A percentile compares a stretch with the other conserved stretches of the same genome.
phyloP scores from a whole-genome alignment of 2,797 vertebrate genomes.

The Etheostoma perlongum region DNA sequence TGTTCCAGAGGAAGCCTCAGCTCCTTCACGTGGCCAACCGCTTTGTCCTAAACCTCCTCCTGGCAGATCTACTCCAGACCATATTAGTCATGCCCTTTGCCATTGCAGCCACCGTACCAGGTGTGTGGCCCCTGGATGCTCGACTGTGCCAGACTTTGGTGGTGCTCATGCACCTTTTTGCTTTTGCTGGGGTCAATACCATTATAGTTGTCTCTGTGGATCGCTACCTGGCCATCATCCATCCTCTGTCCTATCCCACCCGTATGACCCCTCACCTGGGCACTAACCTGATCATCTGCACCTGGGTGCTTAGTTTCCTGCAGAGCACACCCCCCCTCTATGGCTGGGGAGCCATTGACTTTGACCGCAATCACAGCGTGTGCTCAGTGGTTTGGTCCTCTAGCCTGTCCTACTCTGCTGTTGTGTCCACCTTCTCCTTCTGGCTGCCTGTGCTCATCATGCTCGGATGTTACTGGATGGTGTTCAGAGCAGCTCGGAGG shows the following conservation, averaged over 20 bases:
- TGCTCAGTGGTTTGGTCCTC: slow-evolving; percentile 91
- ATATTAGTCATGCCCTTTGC: slow-evolving; percentile 91
- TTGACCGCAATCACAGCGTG: slow-evolving; percentile 86
- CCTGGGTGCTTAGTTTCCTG: slow-evolving; percentile 89
- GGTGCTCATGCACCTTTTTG: slow-evolving; percentile 93
- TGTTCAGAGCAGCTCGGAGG: slow-evolving; percentile 89
- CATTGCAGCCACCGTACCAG: slow-evolving; percentile 86
- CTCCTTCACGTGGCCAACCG: slow-evolving; percentile 92
- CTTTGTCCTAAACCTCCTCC: slow-evolving; percentile 91
- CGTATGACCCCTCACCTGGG: slow-evolving; percentile 90
- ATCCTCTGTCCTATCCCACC: slow-evolving; percentile 91
- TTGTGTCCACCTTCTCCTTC: slow-evolving; percentile 88
- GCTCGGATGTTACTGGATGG: slow-evolving; percentile 92
- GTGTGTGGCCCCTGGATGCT: slow-evolving; percentile 89
- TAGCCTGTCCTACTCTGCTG: slow-evolving; percentile 87
- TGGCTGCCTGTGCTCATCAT: slow-evolving; percentile 89
- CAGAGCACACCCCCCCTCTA: slow-evolving; percentile 92
- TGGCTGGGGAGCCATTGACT: slow-evolving; percentile 90
- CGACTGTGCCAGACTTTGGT: slow-evolving; percentile 90
- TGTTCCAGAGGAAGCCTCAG: slow-evolving; percentile 91
- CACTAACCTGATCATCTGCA: slow-evolving; percentile 88
- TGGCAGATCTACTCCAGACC: slow-evolving; percentile 91
- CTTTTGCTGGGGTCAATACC: slow-evolving; percentile 91
- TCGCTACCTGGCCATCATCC: slow-evolving; percentile 92
- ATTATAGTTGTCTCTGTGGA: slow-evolving; percentile 92